Percentiles rank a stretch among this genome's conserved stretches.
Conservation (phyloP, 2,113 vertebrate genomes). For the Megaleporinus macrocephalus region DNA sequence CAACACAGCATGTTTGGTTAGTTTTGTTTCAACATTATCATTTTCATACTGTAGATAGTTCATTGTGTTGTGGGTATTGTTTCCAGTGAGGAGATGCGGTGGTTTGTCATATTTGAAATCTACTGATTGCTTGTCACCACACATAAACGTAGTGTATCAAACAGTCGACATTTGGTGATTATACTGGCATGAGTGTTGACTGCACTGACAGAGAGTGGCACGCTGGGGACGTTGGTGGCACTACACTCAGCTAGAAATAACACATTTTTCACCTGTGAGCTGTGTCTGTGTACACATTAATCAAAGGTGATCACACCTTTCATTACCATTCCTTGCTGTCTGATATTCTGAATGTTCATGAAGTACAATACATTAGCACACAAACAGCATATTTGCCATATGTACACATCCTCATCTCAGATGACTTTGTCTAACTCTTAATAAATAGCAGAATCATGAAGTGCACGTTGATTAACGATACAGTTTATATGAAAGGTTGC, state of each 20-base stretch:
- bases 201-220: constrained; percentile 2
- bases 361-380: not conserved
- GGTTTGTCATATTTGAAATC: not conserved
- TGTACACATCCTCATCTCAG: not conserved
- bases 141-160: not conserved
- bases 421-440: no score
- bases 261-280: not conserved
- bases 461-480: no score
- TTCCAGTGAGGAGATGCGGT: not conserved
- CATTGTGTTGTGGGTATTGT: not conserved
- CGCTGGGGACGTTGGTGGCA: not conserved
- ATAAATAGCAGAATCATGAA: not conserved
- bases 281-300: not conserved
- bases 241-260: constrained; percentile 14
- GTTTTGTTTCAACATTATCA: not conserved
- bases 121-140: not conserved
- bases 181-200: constrained; percentile 3
- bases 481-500: no score
- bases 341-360: not conserved
- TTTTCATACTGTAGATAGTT: not conserved
- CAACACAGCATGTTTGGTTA: not conserved
- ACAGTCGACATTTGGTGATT: not conserved
- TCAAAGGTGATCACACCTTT: not conserved
- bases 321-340: not conserved
- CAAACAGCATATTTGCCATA: no score